phyloP scores from a whole-genome alignment of 1,140 invertebrate species.

The Thereuonema tuberculata region DNA sequence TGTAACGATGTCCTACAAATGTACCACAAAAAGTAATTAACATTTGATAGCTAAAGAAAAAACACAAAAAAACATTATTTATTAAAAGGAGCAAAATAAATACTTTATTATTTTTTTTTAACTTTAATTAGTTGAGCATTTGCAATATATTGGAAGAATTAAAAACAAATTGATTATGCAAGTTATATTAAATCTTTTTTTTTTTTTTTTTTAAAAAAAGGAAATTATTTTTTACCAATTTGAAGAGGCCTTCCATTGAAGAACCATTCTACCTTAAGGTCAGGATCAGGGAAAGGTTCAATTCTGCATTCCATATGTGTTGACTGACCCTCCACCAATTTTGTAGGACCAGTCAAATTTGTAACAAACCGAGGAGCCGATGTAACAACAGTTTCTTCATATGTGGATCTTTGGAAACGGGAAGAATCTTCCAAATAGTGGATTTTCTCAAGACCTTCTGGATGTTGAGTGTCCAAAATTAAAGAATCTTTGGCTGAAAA shows the following conservation, averaged over 20 bases:
- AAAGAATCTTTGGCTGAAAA: conserved; percentile 60
- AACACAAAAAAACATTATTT: too few species aligned
- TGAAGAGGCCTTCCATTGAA: conserved; percentile 36
- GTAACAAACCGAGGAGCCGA: conserved; percentile 74
- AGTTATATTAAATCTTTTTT: too few species aligned
- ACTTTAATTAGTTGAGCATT: too few species aligned
- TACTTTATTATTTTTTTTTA: too few species aligned
- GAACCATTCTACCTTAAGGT: conserved; percentile 27
- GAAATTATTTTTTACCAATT: conserved; percentile 59
- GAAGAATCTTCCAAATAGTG: conserved; percentile 69
- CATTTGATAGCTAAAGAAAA: too few species aligned
- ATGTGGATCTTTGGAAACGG: conserved; percentile 43
- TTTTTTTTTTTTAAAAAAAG: too few species aligned
- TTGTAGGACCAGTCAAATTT: conserved; percentile 65
- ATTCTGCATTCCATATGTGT: conserved; percentile 46
- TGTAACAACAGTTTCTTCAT: conserved; percentile 57
- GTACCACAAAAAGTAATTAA: conserved; percentile 5
- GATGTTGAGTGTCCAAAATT: conserved; percentile 77
- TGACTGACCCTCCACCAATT: conserved; percentile 68
- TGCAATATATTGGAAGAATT: too few species aligned
- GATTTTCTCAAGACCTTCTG: conserved; percentile 65
- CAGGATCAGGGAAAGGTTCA: conserved; percentile 36
- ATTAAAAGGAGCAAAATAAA: too few species aligned
- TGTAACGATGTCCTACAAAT: conserved; percentile 50
- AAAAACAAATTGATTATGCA: too few species aligned